Base-by-base conservation (phyloP, 2,797 vertebrate species). In the Fistularia tabacaria region DNA sequence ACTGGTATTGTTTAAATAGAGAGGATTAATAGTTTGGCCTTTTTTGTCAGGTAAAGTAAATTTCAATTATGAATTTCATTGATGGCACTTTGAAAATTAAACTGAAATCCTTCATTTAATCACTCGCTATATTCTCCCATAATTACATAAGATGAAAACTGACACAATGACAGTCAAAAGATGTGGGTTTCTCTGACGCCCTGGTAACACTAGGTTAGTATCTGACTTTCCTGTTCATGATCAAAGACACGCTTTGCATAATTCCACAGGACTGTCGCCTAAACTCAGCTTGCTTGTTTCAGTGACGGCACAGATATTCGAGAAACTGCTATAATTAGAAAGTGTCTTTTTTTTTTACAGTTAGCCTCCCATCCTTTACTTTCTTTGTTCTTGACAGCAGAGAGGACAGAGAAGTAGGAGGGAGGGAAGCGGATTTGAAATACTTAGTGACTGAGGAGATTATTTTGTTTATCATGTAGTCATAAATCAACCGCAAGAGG, bases 261-360 rank as follows among this genome's bases (percentile, higher is more conserved):
- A 84, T 71, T 74, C 69, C 41, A 14, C 71, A 41, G 61, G 62
- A 68, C 68, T 68, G 78, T 76, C 53, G 59, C 41, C 0, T 75
- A 64, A 83, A 82, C 77, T 70, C 55, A 7, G 12, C 37, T 46
- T 51, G 62, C 73, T 64, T 43, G 62, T 59, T 76, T 65, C 59
- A 14, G 48, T 38, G 42, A 56, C 46, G 61, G 12, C 59, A 10
- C 58, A 47, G 8, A 40, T 40, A 38, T 12, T 64, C 9, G 2
- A 74, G 68, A 49, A 71, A 8, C 12, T 38, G 65, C 78, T 84
- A 87, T 74, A 81, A 82, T 84, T 85, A 85, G 82, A 75, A 67
- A 66, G 44, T 61, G 36, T 47, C n/a, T 46, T 14, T 62, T 58
- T 49, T 68, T 43, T 50, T 66, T 66, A 12, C 62, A 58, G 74